A percentile compares a stretch with the other conserved stretches of the same genome.
These are phyloP conservation scores for Piezodorus guildinii DNA, from an alignment of 1,140 invertebrate species.

Conservation along the genomic window DNA sequence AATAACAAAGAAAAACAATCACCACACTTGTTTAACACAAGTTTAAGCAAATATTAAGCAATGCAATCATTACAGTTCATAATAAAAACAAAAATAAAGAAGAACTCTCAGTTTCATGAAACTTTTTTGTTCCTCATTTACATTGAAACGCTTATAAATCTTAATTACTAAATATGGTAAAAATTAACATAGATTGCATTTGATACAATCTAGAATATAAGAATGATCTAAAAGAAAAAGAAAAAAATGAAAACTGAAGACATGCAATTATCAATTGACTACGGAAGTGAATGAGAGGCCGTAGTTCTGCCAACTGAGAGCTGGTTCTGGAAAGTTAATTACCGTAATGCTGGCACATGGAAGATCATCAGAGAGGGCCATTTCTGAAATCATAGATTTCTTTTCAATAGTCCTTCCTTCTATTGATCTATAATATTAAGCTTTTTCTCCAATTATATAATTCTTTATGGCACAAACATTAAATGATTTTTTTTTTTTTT, in stretches of 20 bases:
- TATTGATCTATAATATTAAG: no score
- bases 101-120: no score
- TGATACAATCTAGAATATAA: background rate
- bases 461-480: no score
- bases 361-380: conserved; percentile 15
- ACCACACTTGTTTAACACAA: no score
- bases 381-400: conserved; percentile 17
- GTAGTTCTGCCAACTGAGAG: conserved; percentile 18
- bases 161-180: conserved; percentile 8
- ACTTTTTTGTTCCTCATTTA: no score
- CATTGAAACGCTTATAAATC: background rate
- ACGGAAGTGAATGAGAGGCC: conserved; percentile 17
- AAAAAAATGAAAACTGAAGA: background rate
- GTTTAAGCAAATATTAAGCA: no score
- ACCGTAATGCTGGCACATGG: conserved; percentile 15
- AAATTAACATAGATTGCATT: background rate
- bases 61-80: no score
- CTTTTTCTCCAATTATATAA: no score
- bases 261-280: conserved; percentile 11
- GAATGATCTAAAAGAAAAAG: background rate
- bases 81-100: no score
- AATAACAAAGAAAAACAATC: no score
- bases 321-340: conserved; percentile 17
- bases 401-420: background rate
- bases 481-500: no score